A percentile compares a stretch with the other conserved stretches of the same genome.
Conservation (phyloP, 2,797 vertebrate species). For the Helostoma temminkii region DNA sequence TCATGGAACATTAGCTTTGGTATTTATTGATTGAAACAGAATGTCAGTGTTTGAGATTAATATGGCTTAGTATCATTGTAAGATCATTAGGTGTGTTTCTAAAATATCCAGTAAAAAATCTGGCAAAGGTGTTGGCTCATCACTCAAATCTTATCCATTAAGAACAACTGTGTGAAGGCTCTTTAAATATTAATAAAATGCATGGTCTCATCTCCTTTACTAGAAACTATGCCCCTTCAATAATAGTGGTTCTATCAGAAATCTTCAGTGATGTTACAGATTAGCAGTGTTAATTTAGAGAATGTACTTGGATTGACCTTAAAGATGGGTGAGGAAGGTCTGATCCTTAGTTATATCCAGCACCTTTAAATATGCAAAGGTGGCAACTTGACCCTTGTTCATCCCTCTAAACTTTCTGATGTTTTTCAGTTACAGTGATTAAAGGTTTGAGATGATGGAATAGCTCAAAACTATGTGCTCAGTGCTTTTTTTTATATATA, state of each 20-base stretch:
- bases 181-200: constrained; percentile 12
- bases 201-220: not conserved
- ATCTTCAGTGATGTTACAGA: constrained; percentile 23
- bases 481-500: not conserved
- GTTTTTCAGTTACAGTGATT: not conserved
- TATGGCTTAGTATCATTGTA: no score
- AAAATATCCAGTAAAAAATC: not conserved
- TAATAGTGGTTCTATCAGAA: constrained; percentile 17
- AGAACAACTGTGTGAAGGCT: not conserved
- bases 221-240: constrained; percentile 3
- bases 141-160: not conserved
- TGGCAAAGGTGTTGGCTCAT: not conserved
- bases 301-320: not conserved
- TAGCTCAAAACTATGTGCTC: not conserved
- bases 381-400: not conserved
- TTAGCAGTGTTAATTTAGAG: not conserved
- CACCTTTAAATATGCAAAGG: not conserved
- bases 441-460: not conserved
- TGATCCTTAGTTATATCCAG: not conserved
- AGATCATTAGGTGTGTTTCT: not conserved
- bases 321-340: not conserved
- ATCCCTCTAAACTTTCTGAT: not conserved
- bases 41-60: not conserved
- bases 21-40: not conserved
- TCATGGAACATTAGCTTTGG: not conserved